Evolutionary conservation across 1,140 invertebrate genomes (phyloP).

Genomic region (Hestina assimilis): DNA sequence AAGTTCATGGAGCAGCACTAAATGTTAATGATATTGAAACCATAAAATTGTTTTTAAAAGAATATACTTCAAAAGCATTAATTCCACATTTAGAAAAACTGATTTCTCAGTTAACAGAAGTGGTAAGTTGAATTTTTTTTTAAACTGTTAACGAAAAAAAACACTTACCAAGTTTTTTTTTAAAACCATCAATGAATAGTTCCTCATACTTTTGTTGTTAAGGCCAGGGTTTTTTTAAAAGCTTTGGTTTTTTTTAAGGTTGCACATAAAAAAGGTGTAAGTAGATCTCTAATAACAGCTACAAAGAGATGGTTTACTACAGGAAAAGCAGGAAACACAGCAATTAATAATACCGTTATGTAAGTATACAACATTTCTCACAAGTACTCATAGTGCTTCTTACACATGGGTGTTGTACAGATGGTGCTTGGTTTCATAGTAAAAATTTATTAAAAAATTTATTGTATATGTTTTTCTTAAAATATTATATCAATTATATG

Average conservation of each 20-base stretch:
- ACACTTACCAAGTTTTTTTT: too few species aligned
- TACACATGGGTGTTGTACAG: background rate
- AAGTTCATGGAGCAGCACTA: conserved; percentile 86
- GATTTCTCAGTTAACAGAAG: conserved; percentile 90
- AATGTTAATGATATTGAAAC: conserved; percentile 90
- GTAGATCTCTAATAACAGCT: conserved; percentile 93
- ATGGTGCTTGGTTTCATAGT: background rate
- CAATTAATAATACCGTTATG: conserved; percentile 89
- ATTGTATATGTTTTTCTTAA: too few species aligned
- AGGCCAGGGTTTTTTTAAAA: too few species aligned
- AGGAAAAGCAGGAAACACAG: conserved; percentile 87
- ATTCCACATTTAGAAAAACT: conserved; percentile 94
- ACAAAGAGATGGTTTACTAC: conserved; percentile 97
- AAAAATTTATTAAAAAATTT: conserved; percentile 7
- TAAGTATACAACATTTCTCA: conserved; percentile 67
- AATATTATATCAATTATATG: background rate
- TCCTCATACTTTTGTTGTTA: too few species aligned
- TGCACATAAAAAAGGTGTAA: conserved; percentile 91
- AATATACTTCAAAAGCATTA: conserved; percentile 92
- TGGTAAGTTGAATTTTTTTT: conserved; percentile 75
- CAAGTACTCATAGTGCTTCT: background rate
- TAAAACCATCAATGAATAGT: too few species aligned
- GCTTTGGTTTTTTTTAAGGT: conserved; percentile 5
- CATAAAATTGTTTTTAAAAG: conserved; percentile 90
- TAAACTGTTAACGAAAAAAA: background rate